Evolutionary conservation across 1,140 invertebrate genomes (phyloP).

Genomic region (Neodiprion virginianus): DNA sequence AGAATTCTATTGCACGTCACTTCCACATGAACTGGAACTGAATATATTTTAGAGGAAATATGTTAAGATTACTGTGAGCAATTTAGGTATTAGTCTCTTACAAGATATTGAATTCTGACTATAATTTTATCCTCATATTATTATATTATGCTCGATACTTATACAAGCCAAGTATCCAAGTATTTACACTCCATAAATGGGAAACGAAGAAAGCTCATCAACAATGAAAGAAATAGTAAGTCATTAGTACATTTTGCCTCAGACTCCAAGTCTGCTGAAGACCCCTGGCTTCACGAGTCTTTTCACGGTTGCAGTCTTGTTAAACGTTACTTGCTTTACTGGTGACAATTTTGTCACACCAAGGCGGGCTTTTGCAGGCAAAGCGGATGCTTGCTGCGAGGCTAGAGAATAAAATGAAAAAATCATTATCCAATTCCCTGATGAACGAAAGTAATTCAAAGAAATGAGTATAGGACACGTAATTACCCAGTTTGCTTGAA

Average conservation of each 20-base stretch:
- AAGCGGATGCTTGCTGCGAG: conserved; percentile 44
- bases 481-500: conserved; percentile 52
- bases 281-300: conserved; percentile 51
- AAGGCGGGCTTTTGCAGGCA: conserved; percentile 57
- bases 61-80: neutral
- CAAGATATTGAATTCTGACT: neutral
- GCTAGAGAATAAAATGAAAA: conserved; percentile 38
- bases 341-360: conserved; percentile 30
- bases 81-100: neutral
- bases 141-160: neutral
- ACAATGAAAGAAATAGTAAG: neutral
- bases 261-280: conserved; percentile 57
- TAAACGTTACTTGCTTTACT: conserved; percentile 58
- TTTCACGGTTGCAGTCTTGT: conserved; percentile 48
- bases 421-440: neutral
- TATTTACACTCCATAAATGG: neutral
- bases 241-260: conserved; percentile 22
- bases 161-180: neutral
- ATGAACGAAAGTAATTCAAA: neutral
- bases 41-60: too few relatives aligned
- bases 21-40: too few relatives aligned
- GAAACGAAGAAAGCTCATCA: neutral
- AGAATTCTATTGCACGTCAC: too few relatives aligned
- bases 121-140: neutral
- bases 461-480: conserved; percentile 15